Evolutionary conservation across 2,113 vertebrate genomes (phyloP).

Genomic region (Ifrita kowaldi): DNA sequence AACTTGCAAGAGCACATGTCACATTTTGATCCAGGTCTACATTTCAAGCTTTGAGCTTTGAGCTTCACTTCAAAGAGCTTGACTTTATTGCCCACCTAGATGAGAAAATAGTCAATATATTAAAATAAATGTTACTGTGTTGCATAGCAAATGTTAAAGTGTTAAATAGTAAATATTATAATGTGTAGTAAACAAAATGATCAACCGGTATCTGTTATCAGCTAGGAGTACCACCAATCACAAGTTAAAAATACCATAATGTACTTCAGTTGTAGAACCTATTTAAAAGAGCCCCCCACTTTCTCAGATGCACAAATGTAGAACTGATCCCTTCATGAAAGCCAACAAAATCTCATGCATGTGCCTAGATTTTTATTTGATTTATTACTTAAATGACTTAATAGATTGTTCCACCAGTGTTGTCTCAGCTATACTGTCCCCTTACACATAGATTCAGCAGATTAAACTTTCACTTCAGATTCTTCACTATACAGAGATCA

Average conservation of each 20-base stretch:
- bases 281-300: background rate
- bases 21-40: background rate
- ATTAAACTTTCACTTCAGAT: background rate
- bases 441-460: background rate
- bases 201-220: background rate
- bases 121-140: background rate
- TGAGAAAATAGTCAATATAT: background rate
- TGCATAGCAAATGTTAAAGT: background rate
- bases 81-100: background rate
- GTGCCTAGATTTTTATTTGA: background rate
- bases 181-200: background rate
- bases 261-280: background rate
- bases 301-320: background rate
- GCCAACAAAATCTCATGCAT: background rate
- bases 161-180: background rate
- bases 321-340: background rate
- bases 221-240: background rate
- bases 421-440: background rate
- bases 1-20: fast-evolving
- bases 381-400: background rate
- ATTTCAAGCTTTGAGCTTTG: background rate
- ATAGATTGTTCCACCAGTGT: background rate
- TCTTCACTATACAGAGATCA: background rate
- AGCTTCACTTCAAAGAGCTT: background rate
- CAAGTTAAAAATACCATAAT: background rate